phyloP scores from a whole-genome alignment of 1,140 invertebrate species.

The Anastrepha ludens region DNA sequence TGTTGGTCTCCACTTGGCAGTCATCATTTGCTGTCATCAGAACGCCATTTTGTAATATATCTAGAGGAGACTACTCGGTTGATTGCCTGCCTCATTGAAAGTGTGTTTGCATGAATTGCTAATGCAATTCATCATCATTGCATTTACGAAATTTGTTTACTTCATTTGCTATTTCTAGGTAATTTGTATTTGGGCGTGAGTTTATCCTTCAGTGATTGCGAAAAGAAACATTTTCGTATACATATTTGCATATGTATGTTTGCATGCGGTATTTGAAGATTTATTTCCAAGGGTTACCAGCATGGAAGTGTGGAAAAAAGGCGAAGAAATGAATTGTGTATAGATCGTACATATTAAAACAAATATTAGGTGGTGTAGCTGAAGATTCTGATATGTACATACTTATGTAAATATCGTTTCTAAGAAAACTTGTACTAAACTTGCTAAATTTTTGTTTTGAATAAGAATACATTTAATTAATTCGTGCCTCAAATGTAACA shows the following conservation, averaged over 20 bases:
- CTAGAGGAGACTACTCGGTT: background rate
- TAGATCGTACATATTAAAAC: too few relatives aligned
- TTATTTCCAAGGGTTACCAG: too few relatives aligned
- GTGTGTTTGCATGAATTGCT: background rate
- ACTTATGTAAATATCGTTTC: too few relatives aligned
- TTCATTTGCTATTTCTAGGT: background rate
- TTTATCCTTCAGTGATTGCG: background rate
- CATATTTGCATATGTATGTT: background rate
- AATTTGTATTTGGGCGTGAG: conserved; percentile 2
- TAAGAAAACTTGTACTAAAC: too few relatives aligned
- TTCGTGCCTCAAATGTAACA: too few relatives aligned
- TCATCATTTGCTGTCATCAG: background rate
- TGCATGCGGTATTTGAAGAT: too few relatives aligned
- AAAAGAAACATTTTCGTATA: background rate
- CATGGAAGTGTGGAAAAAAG: too few relatives aligned
- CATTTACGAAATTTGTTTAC: conserved; percentile 37
- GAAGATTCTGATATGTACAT: too few relatives aligned
- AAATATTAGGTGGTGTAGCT: too few relatives aligned
- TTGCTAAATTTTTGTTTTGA: too few relatives aligned
- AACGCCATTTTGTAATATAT: conserved; percentile 50
- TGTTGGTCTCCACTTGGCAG: background rate
- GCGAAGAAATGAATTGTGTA: too few relatives aligned
- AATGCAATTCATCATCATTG: conserved; percentile 40
- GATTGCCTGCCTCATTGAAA: background rate
- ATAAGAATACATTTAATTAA: too few relatives aligned